Percentiles rank a stretch among this genome's conserved stretches.
Conservation (phyloP, 2,797 vertebrate genomes). For the Euthynnus affinis region DNA sequence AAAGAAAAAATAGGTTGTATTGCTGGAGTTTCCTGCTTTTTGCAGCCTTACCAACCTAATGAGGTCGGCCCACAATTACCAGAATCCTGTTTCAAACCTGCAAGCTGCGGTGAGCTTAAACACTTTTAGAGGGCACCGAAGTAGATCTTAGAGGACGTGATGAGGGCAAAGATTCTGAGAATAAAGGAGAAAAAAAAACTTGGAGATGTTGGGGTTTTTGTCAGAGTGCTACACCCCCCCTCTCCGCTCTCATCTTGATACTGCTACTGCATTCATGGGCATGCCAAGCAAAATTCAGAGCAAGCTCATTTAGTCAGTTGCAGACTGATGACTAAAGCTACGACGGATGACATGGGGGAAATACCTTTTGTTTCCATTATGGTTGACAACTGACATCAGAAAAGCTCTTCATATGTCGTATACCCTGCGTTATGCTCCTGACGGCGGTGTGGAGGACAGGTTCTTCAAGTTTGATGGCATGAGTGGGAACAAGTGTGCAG, state of each 20-base stretch:
- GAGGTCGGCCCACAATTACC: background rate
- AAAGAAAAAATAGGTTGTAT: too few relatives aligned
- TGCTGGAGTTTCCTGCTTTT: too few relatives aligned
- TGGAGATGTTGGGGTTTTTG: constrained; percentile 6
- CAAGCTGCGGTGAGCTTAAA: too few relatives aligned
- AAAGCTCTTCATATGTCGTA: background rate
- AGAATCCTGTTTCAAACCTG: background rate
- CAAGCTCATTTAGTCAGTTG: background rate
- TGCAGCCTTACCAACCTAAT: too few relatives aligned
- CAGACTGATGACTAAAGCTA: background rate
- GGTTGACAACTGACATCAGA: background rate
- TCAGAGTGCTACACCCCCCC: too few relatives aligned
- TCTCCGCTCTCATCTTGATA: too few relatives aligned
- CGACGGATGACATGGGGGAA: background rate
- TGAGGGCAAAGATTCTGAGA: background rate
- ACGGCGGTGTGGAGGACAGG: background rate
- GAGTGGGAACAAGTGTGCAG: too few relatives aligned
- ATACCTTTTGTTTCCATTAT: background rate
- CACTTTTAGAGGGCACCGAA: too few relatives aligned
- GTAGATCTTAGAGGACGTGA: too few relatives aligned
- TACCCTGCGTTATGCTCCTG: background rate
- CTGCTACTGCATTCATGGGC: too few relatives aligned
- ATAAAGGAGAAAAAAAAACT: constrained; percentile 4
- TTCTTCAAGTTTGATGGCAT: too few relatives aligned
- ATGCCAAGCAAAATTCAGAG: too few relatives aligned